These are phyloP conservation scores for Gobionotothen gibberifrons DNA, from an alignment of 2,797 vertebrate species.

Conservation along the genomic window DNA sequence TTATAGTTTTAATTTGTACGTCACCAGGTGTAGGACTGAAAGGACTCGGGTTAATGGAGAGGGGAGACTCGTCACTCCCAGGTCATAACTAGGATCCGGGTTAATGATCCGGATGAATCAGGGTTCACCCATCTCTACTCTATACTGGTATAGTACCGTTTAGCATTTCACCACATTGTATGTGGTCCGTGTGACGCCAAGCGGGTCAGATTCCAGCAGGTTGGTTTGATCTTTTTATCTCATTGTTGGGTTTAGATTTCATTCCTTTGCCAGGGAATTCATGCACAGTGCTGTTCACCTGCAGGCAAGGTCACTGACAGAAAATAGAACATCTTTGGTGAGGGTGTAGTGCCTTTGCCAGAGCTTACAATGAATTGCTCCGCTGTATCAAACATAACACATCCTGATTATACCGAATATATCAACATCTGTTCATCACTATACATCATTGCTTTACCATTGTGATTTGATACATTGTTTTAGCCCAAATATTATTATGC, in stretches of 20 bases:
- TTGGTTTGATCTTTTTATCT: slow-evolving; percentile 12
- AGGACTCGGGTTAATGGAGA: too few relatives aligned
- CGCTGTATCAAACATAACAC: neutral
- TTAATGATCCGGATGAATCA: too few relatives aligned
- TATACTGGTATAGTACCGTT: neutral
- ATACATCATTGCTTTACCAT: neutral
- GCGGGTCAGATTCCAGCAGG: slow-evolving; percentile 23
- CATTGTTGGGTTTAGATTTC: slow-evolving; percentile 21
- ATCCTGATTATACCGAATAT: neutral
- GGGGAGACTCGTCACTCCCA: too few relatives aligned
- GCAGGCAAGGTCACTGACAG: slow-evolving; percentile 51
- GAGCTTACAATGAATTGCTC: slow-evolving; percentile 10
- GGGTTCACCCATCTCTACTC: too few relatives aligned
- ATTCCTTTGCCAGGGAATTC: slow-evolving; percentile 20
- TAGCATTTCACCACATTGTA: neutral
- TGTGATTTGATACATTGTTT: neutral
- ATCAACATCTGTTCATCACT: neutral
- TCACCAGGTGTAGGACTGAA: too few relatives aligned
- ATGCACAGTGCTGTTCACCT: slow-evolving; percentile 29
- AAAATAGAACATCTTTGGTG: slow-evolving; percentile 36
- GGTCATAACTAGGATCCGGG: too few relatives aligned
- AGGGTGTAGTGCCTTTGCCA: slow-evolving; percentile 6
- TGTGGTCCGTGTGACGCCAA: neutral
- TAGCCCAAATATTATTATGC: too few relatives aligned
- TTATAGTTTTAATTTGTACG: too few relatives aligned